Evolutionary conservation across 2,797 vertebrate genomes (phyloP).

Genomic region (Sebastes vulpes): DNA sequence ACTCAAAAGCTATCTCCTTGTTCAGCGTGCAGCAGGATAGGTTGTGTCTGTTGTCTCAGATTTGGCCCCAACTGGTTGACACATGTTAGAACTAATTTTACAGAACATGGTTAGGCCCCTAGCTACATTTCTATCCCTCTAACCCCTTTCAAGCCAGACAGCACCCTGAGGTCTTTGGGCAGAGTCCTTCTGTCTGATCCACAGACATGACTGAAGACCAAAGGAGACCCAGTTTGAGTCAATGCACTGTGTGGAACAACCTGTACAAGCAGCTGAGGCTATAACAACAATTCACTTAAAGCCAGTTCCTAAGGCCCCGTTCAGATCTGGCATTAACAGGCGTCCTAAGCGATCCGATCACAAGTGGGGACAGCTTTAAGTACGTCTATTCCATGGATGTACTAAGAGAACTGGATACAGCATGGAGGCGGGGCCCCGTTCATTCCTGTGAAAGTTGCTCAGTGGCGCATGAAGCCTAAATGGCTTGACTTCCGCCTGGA

Average conservation of each 20-base stretch:
- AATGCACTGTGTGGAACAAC: not conserved
- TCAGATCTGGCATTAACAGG: too few species aligned
- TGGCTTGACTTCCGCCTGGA: too few species aligned
- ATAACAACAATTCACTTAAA: not conserved
- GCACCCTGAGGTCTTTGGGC: conserved; percentile 2
- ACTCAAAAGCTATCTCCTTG: not conserved
- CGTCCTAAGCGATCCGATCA: too few species aligned
- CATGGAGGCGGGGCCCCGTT: too few species aligned
- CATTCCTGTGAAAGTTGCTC: too few species aligned
- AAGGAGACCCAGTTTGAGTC: conserved; percentile 1
- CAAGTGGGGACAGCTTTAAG: too few species aligned
- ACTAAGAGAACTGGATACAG: too few species aligned
- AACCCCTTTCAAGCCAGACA: not conserved
- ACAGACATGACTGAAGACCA: conserved; percentile 5
- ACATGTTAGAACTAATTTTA: not conserved
- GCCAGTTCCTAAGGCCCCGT: not conserved
- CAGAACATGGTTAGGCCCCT: not conserved
- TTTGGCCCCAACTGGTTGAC: not conserved
- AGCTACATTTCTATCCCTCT: conserved; percentile 14
- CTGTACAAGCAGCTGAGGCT: not conserved
- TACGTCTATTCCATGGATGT: too few species aligned
- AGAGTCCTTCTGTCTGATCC: conserved; percentile 17
- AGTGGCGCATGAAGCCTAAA: too few species aligned
- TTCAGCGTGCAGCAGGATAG: not conserved
- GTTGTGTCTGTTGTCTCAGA: not conserved